A percentile compares a stretch with the other conserved stretches of the same genome.
Conservation (phyloP, 2,888 invertebrate species). For the Erpobdella octoculata region DNA sequence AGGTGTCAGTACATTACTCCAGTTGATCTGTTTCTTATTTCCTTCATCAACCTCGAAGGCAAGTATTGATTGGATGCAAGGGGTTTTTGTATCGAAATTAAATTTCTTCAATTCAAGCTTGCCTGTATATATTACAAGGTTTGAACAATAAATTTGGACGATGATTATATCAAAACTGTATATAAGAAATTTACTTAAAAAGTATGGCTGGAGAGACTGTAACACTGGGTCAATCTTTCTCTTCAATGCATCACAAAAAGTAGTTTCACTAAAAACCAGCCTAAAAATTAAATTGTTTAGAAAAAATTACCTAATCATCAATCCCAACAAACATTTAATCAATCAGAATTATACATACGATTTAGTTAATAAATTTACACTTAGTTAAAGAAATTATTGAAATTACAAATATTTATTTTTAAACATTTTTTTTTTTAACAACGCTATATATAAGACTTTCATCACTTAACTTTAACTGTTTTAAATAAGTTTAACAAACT, state of each 20-base stretch:
- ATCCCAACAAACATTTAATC: not conserved
- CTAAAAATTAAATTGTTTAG: slow-evolving; percentile 38
- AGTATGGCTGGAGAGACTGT: slow-evolving; percentile 55
- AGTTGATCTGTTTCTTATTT: slow-evolving; percentile 44
- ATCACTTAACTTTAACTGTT: not conserved
- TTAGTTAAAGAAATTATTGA: not conserved
- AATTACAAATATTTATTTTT: not conserved
- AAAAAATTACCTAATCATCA: not conserved
- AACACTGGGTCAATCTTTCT: slow-evolving; percentile 55
- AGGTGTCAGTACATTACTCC: slow-evolving; percentile 44
- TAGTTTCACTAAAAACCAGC: slow-evolving; percentile 53
- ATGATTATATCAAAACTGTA: not conserved
- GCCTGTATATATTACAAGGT: slow-evolving; percentile 42
- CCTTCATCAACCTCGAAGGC: slow-evolving; percentile 52
- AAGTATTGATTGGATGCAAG: slow-evolving; percentile 48
- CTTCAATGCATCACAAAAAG: slow-evolving; percentile 55
- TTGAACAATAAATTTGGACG: not conserved
- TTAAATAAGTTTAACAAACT: not conserved
- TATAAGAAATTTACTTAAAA: slow-evolving; percentile 52
- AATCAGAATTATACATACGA: too few species aligned
- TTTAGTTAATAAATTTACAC: not conserved
- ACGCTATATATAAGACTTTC: not conserved
- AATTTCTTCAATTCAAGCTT: slow-evolving; percentile 54
- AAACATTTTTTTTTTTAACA: not conserved
- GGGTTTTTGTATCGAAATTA: slow-evolving; percentile 54